These are phyloP conservation scores for Xestia ashworthii DNA, from an alignment of 2,888 invertebrate genomes.

Conservation along the genomic window DNA sequence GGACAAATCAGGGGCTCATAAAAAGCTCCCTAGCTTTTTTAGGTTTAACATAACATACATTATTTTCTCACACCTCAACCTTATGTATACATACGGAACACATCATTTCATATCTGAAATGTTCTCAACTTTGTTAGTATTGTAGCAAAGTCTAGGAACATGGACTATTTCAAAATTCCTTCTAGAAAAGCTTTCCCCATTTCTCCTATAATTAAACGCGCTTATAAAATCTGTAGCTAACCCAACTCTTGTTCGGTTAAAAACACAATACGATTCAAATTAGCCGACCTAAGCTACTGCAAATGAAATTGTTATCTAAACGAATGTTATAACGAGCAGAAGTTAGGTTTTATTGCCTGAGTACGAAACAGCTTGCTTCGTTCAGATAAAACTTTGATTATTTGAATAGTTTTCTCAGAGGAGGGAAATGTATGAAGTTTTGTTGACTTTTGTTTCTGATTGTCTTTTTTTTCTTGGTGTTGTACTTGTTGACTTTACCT, in stretches of 20 bases:
- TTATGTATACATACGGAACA: too few species aligned
- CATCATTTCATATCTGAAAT: neutral
- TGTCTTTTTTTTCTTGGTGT: neutral
- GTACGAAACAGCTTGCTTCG: constrained; percentile 35
- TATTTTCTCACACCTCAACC: too few species aligned
- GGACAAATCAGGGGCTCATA: too few species aligned
- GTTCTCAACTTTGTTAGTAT: neutral
- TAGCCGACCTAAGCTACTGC: constrained; percentile 53
- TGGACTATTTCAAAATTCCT: neutral
- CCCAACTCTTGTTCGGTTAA: constrained; percentile 23
- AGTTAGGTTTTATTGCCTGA: constrained; percentile 52
- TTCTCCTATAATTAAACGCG: constrained; percentile 7
- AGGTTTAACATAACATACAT: too few species aligned
- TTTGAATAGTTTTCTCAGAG: constrained; percentile 32
- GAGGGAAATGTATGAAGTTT: constrained; percentile 5
- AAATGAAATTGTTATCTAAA: constrained; percentile 56
- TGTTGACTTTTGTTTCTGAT: constrained; percentile 10
- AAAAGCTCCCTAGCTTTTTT: too few species aligned
- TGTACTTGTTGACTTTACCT: neutral
- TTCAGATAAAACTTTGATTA: constrained; percentile 47
- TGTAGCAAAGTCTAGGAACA: neutral
- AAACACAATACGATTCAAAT: constrained; percentile 54
- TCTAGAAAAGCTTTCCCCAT: neutral
- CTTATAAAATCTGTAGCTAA: constrained; percentile 4
- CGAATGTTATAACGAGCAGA: constrained; percentile 31